Evolutionary conservation across 2,797 vertebrate species (phyloP), one percentile per base, ranked within the genome.

Genomic region (Sternotherus odoratus): DNA sequence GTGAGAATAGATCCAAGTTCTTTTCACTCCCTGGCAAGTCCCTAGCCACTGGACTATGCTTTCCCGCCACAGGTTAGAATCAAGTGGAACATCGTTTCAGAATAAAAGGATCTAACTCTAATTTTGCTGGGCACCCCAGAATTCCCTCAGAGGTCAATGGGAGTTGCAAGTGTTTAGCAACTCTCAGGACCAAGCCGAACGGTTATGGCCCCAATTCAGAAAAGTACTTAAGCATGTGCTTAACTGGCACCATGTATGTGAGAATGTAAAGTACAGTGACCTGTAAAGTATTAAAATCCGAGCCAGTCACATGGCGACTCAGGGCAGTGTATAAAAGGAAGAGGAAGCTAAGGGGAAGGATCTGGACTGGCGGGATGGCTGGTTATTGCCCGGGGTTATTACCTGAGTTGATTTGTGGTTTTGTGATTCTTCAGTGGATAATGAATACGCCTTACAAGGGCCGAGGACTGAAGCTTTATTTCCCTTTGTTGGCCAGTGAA

Each of bases 381-480:
- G 23, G 4, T 24, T 60, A 21, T 26, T 79, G 11, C 26, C 13
- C 16, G 8, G 2, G 43, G 12, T 1, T 79, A 1, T 51, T 46
- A 87, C 33, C 1, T 12, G 15, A 3, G 5, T 19, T 19, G 33
- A 15, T 39, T 43, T 19, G 19, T n/a, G 12, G 9, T 3, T 43
- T 77, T 33, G 24, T 1, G 0, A 0, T 0, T 13, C 86, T 93
- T 85, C 7, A 7, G 0, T 3, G 48, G 12, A 8, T 63, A 51
- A 89, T 48, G 74, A 74, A 88, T 57, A 5, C 6, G 0, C 4
- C 8, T 72, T 5, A 23, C 5, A 69, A 33, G 3, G 1, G 1
- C 23, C 90, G 26, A 28, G 46, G 9, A 4, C 56, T 16, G 43
- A 13, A 89, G 4, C 15, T n/a, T 56, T 39, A 12, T 48, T 75